A percentile compares a stretch with the other conserved stretches of the same genome.
Evolutionary conservation across 2,797 vertebrate species (phyloP).

Genomic region (Pantherophis alleghaniensis): DNA sequence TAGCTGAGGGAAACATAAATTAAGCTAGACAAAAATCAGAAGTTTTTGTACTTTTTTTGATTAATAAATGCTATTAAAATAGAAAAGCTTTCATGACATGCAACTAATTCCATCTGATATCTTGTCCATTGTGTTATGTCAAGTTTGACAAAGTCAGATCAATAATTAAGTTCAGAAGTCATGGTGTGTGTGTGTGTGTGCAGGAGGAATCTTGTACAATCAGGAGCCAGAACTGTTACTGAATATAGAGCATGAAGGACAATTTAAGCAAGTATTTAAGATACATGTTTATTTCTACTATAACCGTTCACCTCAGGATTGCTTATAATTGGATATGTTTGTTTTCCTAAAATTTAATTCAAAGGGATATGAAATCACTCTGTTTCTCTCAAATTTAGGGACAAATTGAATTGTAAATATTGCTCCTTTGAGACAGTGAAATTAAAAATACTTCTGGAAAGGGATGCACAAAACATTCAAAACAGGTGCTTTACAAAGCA

Average conservation of each 20-base stretch:
- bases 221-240: background rate
- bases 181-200: background rate
- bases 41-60: background rate
- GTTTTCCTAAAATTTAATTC: background rate
- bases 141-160: background rate
- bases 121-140: background rate
- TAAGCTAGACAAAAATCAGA: background rate
- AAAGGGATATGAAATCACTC: background rate
- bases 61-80: background rate
- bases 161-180: background rate
- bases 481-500: background rate
- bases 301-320: background rate
- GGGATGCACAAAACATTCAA: background rate
- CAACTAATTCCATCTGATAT: background rate
- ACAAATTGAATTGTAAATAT: background rate
- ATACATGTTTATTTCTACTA: background rate
- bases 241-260: background rate
- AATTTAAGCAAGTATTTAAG: background rate
- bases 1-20: background rate
- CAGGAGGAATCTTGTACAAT: background rate
- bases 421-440: background rate
- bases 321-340: background rate
- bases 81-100: background rate
- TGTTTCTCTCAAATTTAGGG: background rate
- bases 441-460: background rate